Evolutionary conservation across 2,113 vertebrate species (phyloP), one percentile per base, ranked within the genome.

Genomic region (Anolis sagrei): DNA sequence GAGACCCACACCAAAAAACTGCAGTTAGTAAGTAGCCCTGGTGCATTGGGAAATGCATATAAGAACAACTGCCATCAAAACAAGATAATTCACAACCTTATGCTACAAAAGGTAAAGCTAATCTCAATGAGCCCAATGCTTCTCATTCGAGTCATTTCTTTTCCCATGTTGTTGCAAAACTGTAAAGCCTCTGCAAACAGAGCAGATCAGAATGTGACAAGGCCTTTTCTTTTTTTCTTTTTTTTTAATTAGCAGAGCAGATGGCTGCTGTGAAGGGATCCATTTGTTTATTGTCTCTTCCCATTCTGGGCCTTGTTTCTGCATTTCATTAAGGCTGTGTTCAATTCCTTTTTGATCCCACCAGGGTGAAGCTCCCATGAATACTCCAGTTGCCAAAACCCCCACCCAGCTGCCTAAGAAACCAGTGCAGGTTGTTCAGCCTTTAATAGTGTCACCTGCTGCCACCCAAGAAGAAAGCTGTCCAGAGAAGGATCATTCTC

Each of bases 361-460:
- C 78, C 84, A 97, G 97, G 91, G 36, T 66, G 95, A 96, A 29
- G 29, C 89, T 81, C 87, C 94, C 49, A 69, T 88, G 34, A 95
- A 95, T 89, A 95, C 94, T 51, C 96, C 96, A 25, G 93, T 91
- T 88, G 93, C 94, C 81, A 96, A 95, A 90, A 96, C 95, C 81
- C 93, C 94, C n/a, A 89, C 92, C 14, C 93, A 94, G 82, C 89
- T 93, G 90, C 81, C 90, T 51, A 81, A 82, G 49, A 94, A 93
- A 84, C 92, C 92, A 1, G 92, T 89, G 79, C 95, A 95, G 51
- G 70, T 91, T 77, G 94, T 95, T 69, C 95, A 91, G 32, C 93
- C 96, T 79, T 86, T 94, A 49, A 80, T 88, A 48, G 84, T 75
- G 70, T 82, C 92, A 61, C 75, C 84, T 90, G 75, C 93, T 77